Evolutionary conservation across 1,140 invertebrate genomes (phyloP), one percentile per base, ranked within the genome.

Genomic region (Diachasmimorpha longicaudata): DNA sequence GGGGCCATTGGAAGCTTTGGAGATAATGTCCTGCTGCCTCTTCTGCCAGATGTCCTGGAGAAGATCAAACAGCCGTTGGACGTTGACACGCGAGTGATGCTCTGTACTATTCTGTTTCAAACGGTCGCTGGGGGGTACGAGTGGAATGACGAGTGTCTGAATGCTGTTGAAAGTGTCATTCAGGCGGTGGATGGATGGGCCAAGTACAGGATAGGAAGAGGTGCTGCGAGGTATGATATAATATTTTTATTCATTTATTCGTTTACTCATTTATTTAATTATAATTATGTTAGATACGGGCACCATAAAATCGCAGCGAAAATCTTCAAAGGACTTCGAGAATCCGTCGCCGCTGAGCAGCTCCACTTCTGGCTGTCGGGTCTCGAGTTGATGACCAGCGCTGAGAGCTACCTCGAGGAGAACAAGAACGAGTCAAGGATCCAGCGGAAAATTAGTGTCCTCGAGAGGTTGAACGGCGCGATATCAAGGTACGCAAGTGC

Each of bases 301-400:
- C 95, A 97, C 83, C 95, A 96, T 82, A 90, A 89, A 74, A 90
- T 96, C 55, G 94, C 94, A 0, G 90, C 91, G 1, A 86, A 88
- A 48, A 92, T 96, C 72, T 92, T 96, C 78, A 90, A 90, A 23
- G 90, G 90, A 52, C 85, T 96, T 14, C 91, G 93, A 0, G 92
- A 93, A 79, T 90, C 94, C 80, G 96, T 97, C 0, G 94, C 95
- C 14, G 95, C 95, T 14, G 97, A 99, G 83, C 94, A 97, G 83
- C 92, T 96, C 52, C 94, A 97, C 83, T 97, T 97, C 82, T 98
- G 97, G 95, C 86, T 99, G 46, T 92, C 93, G 0, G 95, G 95
- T 5, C 87, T 98, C 16, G 90, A 93, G 77, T 90, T 94, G 55
- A 91, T 95, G 72, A 93, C 93, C 4, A 90, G 91, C 75, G 93